These are phyloP conservation scores for Picathartes gymnocephalus DNA, from an alignment of 2,113 vertebrate species.

Conservation along the genomic window DNA sequence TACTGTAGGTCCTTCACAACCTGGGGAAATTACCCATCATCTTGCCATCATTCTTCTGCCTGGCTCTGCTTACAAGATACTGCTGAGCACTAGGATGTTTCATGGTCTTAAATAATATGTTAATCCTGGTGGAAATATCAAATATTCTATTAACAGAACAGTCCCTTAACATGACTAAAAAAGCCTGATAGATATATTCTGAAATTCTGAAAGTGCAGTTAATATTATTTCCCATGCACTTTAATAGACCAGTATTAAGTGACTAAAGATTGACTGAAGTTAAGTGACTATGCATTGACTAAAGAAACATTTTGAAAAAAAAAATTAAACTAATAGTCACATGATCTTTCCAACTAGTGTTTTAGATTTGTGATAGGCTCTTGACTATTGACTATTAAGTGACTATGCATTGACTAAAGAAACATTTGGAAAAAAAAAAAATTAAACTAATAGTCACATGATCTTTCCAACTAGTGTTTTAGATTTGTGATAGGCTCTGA, in stretches of 20 bases:
- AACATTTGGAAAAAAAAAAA: not conserved
- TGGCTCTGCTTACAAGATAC: not conserved
- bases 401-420: not conserved
- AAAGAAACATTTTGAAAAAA: not conserved
- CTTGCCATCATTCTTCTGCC: not conserved
- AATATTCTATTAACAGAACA: not conserved
- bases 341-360: not conserved
- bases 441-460: not conserved
- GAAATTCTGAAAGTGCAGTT: not conserved
- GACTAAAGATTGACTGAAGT: too few species aligned
- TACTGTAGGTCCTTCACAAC: rapidly evolving
- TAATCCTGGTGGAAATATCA: not conserved
- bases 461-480: not conserved
- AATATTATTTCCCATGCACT: not conserved
- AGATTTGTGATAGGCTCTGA: not conserved
- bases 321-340: not conserved
- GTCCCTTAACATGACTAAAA: not conserved
- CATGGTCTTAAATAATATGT: not conserved
- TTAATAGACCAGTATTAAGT: not conserved
- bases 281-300: not conserved
- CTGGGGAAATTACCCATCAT: not conserved
- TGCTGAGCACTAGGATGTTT: not conserved
- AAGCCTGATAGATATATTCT: not conserved
- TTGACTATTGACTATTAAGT: too few species aligned
- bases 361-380: slow-evolving; percentile 10